phyloP scores from a whole-genome alignment of 1,140 invertebrate genomes.

The Microvelia longipes region DNA sequence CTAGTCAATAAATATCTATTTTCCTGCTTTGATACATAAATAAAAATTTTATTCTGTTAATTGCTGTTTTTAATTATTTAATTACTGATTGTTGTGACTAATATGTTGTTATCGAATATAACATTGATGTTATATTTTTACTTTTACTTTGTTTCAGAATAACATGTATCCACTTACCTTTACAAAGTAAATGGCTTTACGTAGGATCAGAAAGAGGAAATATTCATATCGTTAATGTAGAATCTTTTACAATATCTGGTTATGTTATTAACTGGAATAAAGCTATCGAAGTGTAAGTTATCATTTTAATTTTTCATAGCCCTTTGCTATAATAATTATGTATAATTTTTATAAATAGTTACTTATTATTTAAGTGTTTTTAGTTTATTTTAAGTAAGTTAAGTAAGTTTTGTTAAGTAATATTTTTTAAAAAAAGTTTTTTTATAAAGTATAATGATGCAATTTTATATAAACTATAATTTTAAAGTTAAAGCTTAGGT shows the following conservation, averaged over 20 bases:
- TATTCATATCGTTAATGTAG: constrained; percentile 92
- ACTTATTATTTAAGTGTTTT: neutral
- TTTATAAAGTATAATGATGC: no score
- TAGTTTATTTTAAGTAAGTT: neutral
- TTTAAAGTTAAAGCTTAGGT: no score
- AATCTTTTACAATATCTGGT: constrained; percentile 87
- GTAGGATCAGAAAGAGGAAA: constrained; percentile 96
- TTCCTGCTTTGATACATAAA: no score
- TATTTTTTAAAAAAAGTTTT: no score
- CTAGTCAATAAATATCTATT: no score
- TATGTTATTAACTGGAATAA: constrained; percentile 99
- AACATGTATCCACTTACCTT: constrained; percentile 79
- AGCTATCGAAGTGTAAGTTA: constrained; percentile 96
- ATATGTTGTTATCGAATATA: neutral
- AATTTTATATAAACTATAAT: no score
- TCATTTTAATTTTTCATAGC: no score
- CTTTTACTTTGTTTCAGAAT: constrained; percentile 43
- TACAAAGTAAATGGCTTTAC: constrained; percentile 97
- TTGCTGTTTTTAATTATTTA: neutral
- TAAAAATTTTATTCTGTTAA: no score
- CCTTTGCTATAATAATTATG: neutral
- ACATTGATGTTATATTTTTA: neutral
- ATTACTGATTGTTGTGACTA: neutral
- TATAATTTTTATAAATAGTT: neutral
- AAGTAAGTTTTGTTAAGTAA: no score